Percentiles rank a stretch among this genome's conserved stretches.
Conservation (phyloP, 2,888 invertebrate genomes). For the Pemphredon lugubris region DNA sequence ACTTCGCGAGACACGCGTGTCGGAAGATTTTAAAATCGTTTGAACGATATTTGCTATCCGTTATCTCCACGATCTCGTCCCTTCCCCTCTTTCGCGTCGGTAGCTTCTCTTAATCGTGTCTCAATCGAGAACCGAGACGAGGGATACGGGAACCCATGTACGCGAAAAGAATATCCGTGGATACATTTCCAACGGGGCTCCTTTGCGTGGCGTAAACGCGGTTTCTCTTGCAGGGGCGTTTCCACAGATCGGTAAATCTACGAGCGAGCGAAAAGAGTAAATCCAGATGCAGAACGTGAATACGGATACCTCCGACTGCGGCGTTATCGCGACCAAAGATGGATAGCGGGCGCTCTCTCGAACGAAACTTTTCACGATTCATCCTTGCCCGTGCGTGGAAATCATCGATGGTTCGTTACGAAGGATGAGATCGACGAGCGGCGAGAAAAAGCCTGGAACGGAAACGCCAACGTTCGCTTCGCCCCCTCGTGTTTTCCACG, state of each 20-base stretch:
- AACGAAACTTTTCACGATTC: background rate
- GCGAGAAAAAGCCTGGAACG: background rate
- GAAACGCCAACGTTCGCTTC: constrained; percentile 2
- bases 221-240: too few relatives aligned
- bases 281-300: too few relatives aligned
- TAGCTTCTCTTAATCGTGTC: background rate
- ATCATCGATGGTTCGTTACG: background rate
- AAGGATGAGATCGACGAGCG: background rate
- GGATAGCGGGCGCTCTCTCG: too few relatives aligned
- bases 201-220: too few relatives aligned
- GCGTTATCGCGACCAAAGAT: too few relatives aligned
- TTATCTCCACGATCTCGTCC: background rate
- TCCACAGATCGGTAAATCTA: too few relatives aligned
- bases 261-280: too few relatives aligned
- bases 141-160: too few relatives aligned
- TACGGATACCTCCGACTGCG: too few relatives aligned
- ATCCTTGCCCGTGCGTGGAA: background rate
- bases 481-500: background rate
- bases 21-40: background rate
- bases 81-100: background rate
- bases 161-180: too few relatives aligned
- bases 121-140: background rate
- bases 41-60: background rate
- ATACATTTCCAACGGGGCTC: too few relatives aligned
- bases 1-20: background rate